phyloP scores from a whole-genome alignment of 1,140 invertebrate genomes.

The Bemisia tabaci region DNA sequence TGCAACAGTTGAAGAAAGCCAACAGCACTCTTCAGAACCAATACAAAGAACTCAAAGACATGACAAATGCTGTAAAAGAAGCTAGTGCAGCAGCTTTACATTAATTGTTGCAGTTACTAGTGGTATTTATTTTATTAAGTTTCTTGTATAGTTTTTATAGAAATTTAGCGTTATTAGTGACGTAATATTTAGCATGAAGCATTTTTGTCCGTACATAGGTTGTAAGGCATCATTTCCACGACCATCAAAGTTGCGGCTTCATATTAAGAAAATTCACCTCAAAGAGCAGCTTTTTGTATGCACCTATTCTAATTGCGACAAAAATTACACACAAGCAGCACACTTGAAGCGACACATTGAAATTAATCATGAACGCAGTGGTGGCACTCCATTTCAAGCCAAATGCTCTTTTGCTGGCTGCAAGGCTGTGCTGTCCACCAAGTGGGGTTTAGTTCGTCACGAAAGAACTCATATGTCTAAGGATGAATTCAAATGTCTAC shows the following conservation, averaged over 20 bases:
- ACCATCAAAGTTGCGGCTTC: conserved; percentile 2
- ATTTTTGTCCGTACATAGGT: conserved; percentile 11
- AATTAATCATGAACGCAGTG: neutral
- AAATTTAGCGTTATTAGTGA: too few relatives aligned
- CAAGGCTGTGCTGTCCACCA: neutral
- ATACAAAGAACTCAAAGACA: conserved; percentile 10
- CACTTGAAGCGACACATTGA: conserved; percentile 1
- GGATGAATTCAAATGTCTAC: neutral
- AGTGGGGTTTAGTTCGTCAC: neutral
- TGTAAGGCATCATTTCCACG: conserved; percentile 3
- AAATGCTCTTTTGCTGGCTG: neutral
- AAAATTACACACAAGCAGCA: conserved; percentile 14
- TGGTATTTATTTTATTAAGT: too few relatives aligned
- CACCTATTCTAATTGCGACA: conserved; percentile 6
- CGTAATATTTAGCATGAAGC: too few relatives aligned
- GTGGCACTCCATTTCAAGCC: neutral
- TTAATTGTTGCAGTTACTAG: too few relatives aligned
- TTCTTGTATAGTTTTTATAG: too few relatives aligned
- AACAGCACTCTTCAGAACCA: conserved; percentile 9
- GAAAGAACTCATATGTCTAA: neutral
- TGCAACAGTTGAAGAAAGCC: conserved; percentile 8
- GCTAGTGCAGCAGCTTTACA: neutral
- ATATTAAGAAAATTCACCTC: conserved; percentile 5
- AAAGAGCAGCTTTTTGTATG: conserved; percentile 6
- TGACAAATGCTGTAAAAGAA: neutral